phyloP scores from a whole-genome alignment of 2,113 vertebrate species.

The Mellivora capensis region DNA sequence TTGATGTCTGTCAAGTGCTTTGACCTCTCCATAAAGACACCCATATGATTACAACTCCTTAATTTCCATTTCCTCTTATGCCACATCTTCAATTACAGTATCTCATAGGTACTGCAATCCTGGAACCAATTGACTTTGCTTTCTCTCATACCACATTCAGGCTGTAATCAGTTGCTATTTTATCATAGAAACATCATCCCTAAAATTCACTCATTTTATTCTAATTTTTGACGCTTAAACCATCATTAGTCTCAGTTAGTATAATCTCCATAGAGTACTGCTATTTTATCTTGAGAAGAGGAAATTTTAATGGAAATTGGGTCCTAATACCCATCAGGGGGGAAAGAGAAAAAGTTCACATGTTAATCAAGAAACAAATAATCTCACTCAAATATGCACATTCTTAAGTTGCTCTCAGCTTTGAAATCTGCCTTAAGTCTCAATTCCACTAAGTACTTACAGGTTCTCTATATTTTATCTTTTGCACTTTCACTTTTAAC shows the following conservation, averaged over 20 bases:
- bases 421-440: constrained; percentile 45
- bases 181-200: constrained; percentile 44
- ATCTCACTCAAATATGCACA: constrained; percentile 66
- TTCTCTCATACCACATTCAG: constrained; percentile 47
- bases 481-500: background rate
- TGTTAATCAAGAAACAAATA: constrained; percentile 72
- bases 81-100: constrained; percentile 20
- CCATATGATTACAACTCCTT: constrained; percentile 46
- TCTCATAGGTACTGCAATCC: constrained; percentile 26
- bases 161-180: constrained; percentile 62
- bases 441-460: constrained; percentile 18
- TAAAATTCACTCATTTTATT: constrained; percentile 61
- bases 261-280: constrained; percentile 41
- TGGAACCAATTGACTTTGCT: constrained; percentile 56
- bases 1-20: constrained; percentile 29
- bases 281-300: constrained; percentile 52
- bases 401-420: constrained; percentile 45
- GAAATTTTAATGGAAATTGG: constrained; percentile 59
- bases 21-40: constrained; percentile 25
- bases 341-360: constrained; percentile 48
- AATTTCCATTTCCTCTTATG: constrained; percentile 40
- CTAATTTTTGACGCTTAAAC: constrained; percentile 59
- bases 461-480: constrained; percentile 21
- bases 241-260: constrained; percentile 61
- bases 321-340: constrained; percentile 29